Evolutionary conservation across 2,797 vertebrate genomes (phyloP).

Genomic region (Ispidina picta): DNA sequence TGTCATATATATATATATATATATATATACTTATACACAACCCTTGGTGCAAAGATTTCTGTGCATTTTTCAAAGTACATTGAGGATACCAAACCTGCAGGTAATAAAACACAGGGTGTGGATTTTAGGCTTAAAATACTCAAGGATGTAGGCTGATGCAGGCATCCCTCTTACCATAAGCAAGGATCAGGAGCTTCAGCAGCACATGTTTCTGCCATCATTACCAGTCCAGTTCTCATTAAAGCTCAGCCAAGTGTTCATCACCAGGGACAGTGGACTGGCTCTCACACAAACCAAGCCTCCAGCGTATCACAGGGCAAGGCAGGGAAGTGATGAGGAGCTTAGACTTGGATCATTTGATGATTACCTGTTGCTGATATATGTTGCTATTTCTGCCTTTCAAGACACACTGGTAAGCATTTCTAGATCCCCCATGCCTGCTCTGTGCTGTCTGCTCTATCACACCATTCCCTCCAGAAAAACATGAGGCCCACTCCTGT

Average conservation of each 20-base stretch:
- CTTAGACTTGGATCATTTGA: not conserved
- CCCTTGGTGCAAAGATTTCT: not conserved
- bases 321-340: too few relatives aligned
- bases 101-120: not conserved
- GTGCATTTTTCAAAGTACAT: not conserved
- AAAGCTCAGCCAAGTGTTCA: not conserved
- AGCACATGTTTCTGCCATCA: not conserved
- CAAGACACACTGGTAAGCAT: not conserved
- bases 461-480: not conserved
- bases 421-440: not conserved
- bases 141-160: not conserved
- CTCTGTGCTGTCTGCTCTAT: not conserved
- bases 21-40: not conserved
- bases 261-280: not conserved
- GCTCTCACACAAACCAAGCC: not conserved
- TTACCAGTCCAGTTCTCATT: not conserved
- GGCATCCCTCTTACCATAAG: not conserved
- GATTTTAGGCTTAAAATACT: constrained; percentile 28
- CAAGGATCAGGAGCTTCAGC: not conserved
- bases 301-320: not conserved
- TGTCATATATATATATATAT: not conserved
- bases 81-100: not conserved
- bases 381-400: not conserved
- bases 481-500: not conserved
- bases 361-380: not conserved